phyloP scores from a whole-genome alignment of 2,113 vertebrate species.

The Hippopotamus amphibius region DNA sequence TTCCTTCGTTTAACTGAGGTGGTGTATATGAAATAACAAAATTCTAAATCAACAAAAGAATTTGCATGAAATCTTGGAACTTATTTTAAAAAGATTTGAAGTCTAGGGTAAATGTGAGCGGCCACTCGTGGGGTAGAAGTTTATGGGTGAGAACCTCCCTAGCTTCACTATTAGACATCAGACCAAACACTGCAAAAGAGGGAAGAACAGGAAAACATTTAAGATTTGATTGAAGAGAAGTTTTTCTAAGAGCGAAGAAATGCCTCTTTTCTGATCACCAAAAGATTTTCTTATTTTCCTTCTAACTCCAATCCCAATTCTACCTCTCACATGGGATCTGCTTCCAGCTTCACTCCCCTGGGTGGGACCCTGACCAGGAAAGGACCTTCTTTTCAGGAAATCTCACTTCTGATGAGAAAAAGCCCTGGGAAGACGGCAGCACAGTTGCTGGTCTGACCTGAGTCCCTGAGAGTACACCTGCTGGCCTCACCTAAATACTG shows the following conservation, averaged over 20 bases:
- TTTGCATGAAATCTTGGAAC: not conserved
- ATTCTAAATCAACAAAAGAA: not conserved
- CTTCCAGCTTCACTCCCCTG: not conserved
- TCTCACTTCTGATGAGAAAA: not conserved
- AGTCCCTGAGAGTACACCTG: not conserved
- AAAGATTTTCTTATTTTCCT: not conserved
- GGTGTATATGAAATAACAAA: not conserved
- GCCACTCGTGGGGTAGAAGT: rapidly evolving
- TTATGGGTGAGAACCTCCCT: not conserved
- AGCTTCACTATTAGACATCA: not conserved
- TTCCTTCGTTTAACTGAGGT: not conserved
- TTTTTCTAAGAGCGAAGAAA: not conserved
- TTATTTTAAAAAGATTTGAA: not conserved
- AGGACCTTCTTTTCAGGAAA: not conserved
- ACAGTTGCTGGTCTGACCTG: not conserved
- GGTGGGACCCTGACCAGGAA: not conserved
- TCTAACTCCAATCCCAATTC: not conserved
- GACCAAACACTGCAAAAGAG: not conserved
- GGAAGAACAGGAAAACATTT: not conserved
- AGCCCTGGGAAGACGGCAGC: not conserved
- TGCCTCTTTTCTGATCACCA: not conserved
- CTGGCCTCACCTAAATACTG: not conserved
- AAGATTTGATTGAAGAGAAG: not conserved
- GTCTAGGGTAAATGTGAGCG: not conserved
- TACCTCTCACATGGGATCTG: not conserved